phyloP scores from a whole-genome alignment of 2,888 invertebrate genomes.

The Sylvicola cinctus region DNA sequence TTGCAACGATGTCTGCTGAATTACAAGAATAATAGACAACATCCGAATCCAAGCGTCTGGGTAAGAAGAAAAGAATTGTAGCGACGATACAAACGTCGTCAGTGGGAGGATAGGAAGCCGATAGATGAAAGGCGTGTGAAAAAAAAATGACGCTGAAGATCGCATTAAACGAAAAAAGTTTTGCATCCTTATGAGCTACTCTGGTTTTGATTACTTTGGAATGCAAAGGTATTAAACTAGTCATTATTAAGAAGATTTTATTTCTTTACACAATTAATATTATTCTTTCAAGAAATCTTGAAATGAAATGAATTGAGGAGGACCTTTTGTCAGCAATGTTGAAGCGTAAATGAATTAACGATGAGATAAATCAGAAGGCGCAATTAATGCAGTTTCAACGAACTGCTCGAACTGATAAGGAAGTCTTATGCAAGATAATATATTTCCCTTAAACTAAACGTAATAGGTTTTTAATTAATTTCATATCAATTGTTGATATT shows the following conservation, averaged over 20 bases:
- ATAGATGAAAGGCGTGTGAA: constrained; percentile 10
- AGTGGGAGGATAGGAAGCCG: not conserved
- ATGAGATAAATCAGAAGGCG: constrained; percentile 59
- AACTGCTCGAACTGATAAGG: constrained; percentile 94
- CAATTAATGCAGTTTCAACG: constrained; percentile 76
- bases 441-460: constrained; percentile 81
- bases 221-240: no score
- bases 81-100: no score
- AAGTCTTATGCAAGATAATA: constrained; percentile 84
- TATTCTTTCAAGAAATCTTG: no score
- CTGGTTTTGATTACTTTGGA: constrained; percentile 82
- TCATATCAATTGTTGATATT: not conserved
- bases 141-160: constrained; percentile 18
- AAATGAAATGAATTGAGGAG: constrained; percentile 79
- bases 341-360: constrained; percentile 58
- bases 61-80: no score
- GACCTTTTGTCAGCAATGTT: constrained; percentile 65
- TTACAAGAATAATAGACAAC: no score
- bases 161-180: constrained; percentile 57
- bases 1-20: no score
- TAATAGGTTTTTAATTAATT: constrained; percentile 26
- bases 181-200: constrained; percentile 73
- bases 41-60: no score
- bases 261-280: no score
- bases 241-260: no score